Base-by-base conservation (phyloP, 2,113 vertebrate species). In the Centropristis striata region DNA sequence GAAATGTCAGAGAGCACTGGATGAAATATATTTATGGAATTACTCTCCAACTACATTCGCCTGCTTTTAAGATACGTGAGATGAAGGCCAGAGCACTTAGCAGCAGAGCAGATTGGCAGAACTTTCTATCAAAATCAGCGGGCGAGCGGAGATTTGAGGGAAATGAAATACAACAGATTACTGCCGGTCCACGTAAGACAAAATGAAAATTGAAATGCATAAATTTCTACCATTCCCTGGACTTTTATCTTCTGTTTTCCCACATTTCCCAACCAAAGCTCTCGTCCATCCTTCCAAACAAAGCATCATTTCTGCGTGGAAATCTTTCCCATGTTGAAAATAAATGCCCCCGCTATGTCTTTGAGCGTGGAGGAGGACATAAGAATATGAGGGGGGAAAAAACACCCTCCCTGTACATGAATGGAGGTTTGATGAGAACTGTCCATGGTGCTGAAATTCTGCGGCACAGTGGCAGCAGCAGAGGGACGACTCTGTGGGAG, bases 391-490 rank as follows among this genome's bases (percentile, higher is more conserved):
- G 28, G 3, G 71, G 64, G 53, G 68, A 8, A 47, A 53, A 77
- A 58, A 60, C 54, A 70, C 75, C 46, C 20, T 8, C 32, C 21
- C 65, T 8, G 20, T 60, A 16, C 4, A 20, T 28, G 41, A 61
- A 55, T 23, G 18, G 18, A 8, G 37, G 55, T 27, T 80, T 50
- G 65, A 67, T 27, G 18, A 66, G 87, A 61, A 58, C 86, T 92
- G 82, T 92, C 93, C 77, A 6, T 78, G 83, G 92, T 92, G 83
- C 69, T 92, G 89, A 90, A 92, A 85, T 71, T 70, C 75, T 57
- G 77, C 28, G 47, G 51, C 55, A 66, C 70, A 28, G 55, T 54
- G 28, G 72, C 46, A 44, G 63, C 60, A 64, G 71, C 2, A 41
- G 65, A 74, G 81, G 79, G 70, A 78, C 49, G 32, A 63, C 84